Evolutionary conservation across 64 coral and sea anemone genomes (phyloP), one percentile per base, ranked within the genome.

Genomic region (Actinia equina): DNA sequence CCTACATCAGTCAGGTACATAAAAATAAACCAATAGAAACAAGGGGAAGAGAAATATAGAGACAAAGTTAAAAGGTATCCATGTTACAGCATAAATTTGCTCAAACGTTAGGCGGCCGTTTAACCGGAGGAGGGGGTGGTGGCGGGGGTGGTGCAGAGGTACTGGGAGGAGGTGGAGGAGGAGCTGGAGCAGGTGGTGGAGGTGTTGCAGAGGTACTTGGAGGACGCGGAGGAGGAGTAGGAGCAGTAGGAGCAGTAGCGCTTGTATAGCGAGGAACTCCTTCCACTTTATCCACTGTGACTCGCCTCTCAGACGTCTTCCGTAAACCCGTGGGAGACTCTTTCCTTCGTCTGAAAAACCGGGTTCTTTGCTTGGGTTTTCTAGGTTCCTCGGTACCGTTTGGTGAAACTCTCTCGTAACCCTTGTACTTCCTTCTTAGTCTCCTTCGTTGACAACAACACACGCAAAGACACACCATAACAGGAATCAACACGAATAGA

Each of bases 121-220:
- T 82, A 11, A 82, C 80, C 19, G 80, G 80, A 18, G 80, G 80
- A 81, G 44, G 43, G 16, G 86, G 55, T 37, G 77, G 49, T n/a
- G 86, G 86, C 13, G 86, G 67, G n/a, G 71, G 86, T 16, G 87
- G 87, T 55, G 71, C 9, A 60, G 65, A 65, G n/a, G 19, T 20
- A 44, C 65, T 44, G 12, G 42, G 49, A 44, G 78, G 41, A 44
- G 37, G 17, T 20, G 77, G 20, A 30, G 69, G 69, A 14, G 25
- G 43, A 52, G 44, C 6, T 53, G 46, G 44, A 42, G 80, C 19
- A 13, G 77, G 49, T 14, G 86, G 86, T 43, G 86, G 62, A 45
- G 65, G 86, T 22, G 86, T 71, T 20, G 44, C 15, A 87, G 84
- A 57, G 55, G 55, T 57, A 45, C 27, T 77, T 42, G 6, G 41